A percentile compares a stretch with the other conserved stretches of the same genome.
These are phyloP conservation scores for Chrysina gloriosa DNA, from an alignment of 2,888 invertebrate genomes.

Conservation along the genomic window DNA sequence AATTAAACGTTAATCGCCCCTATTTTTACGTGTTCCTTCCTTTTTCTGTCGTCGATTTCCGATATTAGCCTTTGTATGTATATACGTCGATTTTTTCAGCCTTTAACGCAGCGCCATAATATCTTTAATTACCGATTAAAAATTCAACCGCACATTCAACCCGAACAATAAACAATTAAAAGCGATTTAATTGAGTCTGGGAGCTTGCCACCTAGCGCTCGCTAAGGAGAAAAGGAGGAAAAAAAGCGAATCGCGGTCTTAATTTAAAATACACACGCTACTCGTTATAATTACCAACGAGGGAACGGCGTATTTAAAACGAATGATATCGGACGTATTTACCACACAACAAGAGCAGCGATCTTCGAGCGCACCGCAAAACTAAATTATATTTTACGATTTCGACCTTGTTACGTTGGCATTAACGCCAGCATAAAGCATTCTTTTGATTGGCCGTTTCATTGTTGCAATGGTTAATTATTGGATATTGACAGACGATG, in stretches of 20 bases:
- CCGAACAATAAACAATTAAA: conserved; percentile 34
- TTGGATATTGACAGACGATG: too few relatives aligned
- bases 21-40: neutral
- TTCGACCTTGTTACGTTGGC: neutral
- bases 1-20: neutral
- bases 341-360: neutral
- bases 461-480: too few relatives aligned
- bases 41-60: neutral
- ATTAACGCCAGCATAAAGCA: neutral
- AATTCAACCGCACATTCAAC: conserved; percentile 6
- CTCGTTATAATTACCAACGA: neutral
- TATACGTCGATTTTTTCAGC: neutral
- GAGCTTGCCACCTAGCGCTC: neutral
- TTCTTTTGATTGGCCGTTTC: conserved; percentile 4
- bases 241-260: neutral
- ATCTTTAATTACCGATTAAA: conserved; percentile 26
- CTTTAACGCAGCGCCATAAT: conserved; percentile 4
- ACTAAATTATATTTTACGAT: conserved; percentile 8
- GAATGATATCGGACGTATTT: neutral
- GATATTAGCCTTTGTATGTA: conserved; percentile 20
- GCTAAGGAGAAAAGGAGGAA: neutral
- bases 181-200: conserved; percentile 4
- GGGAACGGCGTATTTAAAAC: neutral
- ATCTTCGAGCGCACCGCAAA: neutral
- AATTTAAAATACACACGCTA: neutral